Evolutionary conservation across 2,113 vertebrate genomes (phyloP), one percentile per base, ranked within the genome.

Genomic region (Marmota flaviventris): DNA sequence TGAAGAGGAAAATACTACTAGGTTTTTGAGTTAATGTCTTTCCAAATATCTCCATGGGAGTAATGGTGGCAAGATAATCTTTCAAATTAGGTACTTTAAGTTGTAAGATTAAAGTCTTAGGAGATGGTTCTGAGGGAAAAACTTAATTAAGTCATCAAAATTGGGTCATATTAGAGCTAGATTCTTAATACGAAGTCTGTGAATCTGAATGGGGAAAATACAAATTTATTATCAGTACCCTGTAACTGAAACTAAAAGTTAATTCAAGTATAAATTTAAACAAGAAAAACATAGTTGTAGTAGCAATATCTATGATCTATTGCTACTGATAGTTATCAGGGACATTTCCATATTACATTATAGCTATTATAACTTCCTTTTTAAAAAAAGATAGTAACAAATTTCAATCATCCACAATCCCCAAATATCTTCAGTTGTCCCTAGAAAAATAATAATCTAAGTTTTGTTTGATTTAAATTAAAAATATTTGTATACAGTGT

Each of bases 101-200:
- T 70, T 84, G 94, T 88, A 84, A 96, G 96, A 92, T 6, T 73
- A 69, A 86, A 77, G 63, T 91, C 37, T 73, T 14, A 76, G 95
- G 32, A 86, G 39, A 56, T 37, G 1, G 11, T 69, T 83, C 51
- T 17, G 70, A 77, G 14, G 51, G 12, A 77, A 96, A 94, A 78
- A 92, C 2, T n/a, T 18, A 75, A 96, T 42, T 24, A 75, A 96
- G 83, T 61, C 53, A 78, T 29, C 29, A 34, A 87, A 87, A 37
- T 9, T 69, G 32, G 45, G 25, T 81, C 72, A 61, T 22, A 69
- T 51, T 56, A 61, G 17, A 83, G 37, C 18, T 56, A 27, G 29
- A 29, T 45, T 75, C 20, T 76, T 88, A 76, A 76, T 22, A 42
- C 7, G 20, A 2, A 14, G 4, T 76, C 34, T 90, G 53, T 61